Evolutionary conservation across 2,113 vertebrate species (phyloP), one percentile per base, ranked within the genome.

Genomic region (Aspiorhynchus laticeps): DNA sequence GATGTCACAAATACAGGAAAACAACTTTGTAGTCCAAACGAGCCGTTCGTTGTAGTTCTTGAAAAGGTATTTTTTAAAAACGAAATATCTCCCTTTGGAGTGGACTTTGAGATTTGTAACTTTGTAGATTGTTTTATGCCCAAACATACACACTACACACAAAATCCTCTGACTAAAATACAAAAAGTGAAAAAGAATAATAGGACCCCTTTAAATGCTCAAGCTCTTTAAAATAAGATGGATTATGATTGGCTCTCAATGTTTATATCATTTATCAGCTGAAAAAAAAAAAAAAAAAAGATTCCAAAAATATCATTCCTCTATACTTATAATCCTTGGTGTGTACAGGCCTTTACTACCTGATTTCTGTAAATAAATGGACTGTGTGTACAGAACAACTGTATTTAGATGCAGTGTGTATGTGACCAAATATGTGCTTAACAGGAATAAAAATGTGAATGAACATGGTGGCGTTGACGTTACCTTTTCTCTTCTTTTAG

Each of bases 401-500:
- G 6, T 24, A 28, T 77, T 28, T 11, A 31, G 28, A 7, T 36
- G 51, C 77, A 61, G 33, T 80, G 78, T 61, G 33, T 80, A 61
- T 11, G 36, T 38, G 78, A 36, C 78, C 78, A 73, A 41, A 80
- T 9, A n/a, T 56, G 48, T 17, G 53, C 51, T 15, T 61, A n/a
- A 24, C 11, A 73, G 1, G 2, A 61, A 48, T 26, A 36, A 36
- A 41, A 61, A 51, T 0, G 2, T 82, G 53, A 56, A 53, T 84
- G 17, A 28, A 38, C 31, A 17, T 21, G 21, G 24, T 31, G 65
- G 41, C 31, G 48, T 21, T 80, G 48, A 43, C 48, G 21, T 89
- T 97, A 99, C 98, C 98, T 99, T 95, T 98, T 98, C 85, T 99
- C 98, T 91, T 99, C 98, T 97, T 97, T 99, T 96, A 99, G 96